Evolutionary conservation across 1,140 invertebrate species (phyloP).

Genomic region (Lepidurus arcticus): DNA sequence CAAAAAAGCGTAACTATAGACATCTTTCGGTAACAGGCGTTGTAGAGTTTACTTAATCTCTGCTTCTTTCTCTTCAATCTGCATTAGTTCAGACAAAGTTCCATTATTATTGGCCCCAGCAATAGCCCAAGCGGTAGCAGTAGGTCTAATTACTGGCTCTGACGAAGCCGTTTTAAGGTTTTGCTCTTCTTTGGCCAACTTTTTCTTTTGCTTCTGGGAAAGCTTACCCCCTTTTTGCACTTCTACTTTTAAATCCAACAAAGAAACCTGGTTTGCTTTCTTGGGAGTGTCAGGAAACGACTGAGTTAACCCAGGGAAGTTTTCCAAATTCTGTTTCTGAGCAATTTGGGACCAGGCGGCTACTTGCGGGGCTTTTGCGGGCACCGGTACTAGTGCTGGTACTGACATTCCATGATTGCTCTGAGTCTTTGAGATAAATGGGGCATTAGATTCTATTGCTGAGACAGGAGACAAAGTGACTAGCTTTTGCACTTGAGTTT

Average conservation of each 20-base stretch:
- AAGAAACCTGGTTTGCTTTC: background rate
- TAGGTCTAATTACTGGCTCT: constrained; percentile 25
- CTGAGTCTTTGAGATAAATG: background rate
- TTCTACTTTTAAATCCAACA: constrained; percentile 1
- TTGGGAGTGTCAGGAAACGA: background rate
- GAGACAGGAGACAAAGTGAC: background rate
- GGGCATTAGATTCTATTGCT: background rate
- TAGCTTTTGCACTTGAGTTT: background rate
- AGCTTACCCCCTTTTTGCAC: background rate
- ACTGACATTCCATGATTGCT: background rate
- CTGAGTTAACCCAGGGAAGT: background rate
- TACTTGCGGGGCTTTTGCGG: background rate
- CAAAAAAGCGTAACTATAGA: background rate
- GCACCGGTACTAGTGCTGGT: background rate
- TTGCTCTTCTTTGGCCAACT: constrained; percentile 18
- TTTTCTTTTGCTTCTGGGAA: background rate
- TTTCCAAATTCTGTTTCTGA: background rate
- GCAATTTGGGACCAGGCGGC: background rate
- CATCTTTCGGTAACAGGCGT: background rate
- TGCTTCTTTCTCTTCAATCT: background rate
- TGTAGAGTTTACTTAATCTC: background rate
- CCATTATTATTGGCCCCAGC: background rate
- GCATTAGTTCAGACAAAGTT: background rate
- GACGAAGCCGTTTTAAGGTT: background rate
- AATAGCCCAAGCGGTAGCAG: constrained; percentile 2